Conservation (phyloP, 2,113 vertebrate genomes). For the Illadopsis cleaveri region DNA sequence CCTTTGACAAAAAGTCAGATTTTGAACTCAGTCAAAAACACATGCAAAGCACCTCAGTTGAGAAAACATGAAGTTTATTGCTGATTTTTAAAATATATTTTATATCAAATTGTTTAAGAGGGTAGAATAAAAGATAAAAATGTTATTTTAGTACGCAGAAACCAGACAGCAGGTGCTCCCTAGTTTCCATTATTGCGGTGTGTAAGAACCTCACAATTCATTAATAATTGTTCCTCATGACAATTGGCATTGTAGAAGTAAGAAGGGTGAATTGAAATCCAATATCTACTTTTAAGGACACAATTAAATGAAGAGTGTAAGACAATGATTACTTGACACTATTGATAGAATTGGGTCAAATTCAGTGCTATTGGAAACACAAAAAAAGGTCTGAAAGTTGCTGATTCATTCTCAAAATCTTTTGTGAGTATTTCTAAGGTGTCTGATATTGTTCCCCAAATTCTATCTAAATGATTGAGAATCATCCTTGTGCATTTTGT, state of each 20-base stretch:
- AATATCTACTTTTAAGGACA: neutral
- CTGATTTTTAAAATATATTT: neutral
- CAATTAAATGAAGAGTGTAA: neutral
- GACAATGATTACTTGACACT: neutral
- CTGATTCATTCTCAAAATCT: neutral
- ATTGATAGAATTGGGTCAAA: neutral
- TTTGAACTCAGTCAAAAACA: neutral
- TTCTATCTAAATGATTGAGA: neutral
- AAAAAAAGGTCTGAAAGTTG: neutral
- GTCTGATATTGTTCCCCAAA: neutral
- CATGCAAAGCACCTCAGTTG: neutral
- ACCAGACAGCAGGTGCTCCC: neutral
- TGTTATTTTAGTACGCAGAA: neutral
- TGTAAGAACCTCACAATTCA: neutral
- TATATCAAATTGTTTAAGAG: neutral
- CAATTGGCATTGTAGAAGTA: neutral
- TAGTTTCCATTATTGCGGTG: neutral
- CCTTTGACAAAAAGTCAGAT: neutral
- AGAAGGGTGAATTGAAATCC: neutral
- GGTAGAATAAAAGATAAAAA: neutral
- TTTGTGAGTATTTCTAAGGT: neutral
- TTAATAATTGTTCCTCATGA: neutral
- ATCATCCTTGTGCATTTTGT: neutral
- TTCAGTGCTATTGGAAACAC: neutral
- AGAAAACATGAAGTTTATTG: neutral